phyloP scores from a whole-genome alignment of 23 tunicate genomes.

The Oikopleura dioica region DNA sequence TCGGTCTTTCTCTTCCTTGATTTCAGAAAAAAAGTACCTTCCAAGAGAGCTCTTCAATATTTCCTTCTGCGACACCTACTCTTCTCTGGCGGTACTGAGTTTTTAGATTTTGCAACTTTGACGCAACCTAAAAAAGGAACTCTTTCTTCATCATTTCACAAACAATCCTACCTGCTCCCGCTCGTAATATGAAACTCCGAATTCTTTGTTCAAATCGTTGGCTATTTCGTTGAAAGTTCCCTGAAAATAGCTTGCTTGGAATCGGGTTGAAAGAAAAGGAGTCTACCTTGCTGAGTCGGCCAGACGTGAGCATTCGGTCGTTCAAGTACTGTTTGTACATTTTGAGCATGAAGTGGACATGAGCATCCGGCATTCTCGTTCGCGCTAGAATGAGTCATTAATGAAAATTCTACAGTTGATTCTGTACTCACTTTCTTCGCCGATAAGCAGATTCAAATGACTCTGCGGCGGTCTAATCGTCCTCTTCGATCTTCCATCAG shows the following conservation, averaged over 20 bases:
- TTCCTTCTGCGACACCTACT: not conserved
- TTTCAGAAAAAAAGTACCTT: too few species aligned
- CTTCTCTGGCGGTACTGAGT: not conserved
- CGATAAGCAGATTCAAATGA: too few species aligned
- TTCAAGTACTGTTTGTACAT: not conserved
- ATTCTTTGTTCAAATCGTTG: not conserved
- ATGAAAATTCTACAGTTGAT: too few species aligned
- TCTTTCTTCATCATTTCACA: too few species aligned
- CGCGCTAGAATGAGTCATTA: slow-evolving; percentile 7
- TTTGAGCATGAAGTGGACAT: not conserved
- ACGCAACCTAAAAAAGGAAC: slow-evolving; percentile 9
- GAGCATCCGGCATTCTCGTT: slow-evolving; percentile 7
- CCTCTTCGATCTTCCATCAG: too few species aligned
- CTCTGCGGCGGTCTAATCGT: too few species aligned
- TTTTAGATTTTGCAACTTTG: slow-evolving; percentile 7
- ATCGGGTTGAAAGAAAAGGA: too few species aligned
- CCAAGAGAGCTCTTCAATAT: not conserved
- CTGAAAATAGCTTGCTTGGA: too few species aligned
- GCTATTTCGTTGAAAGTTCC: slow-evolving; percentile 12
- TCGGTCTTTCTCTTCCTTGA: too few species aligned
- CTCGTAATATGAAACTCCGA: not conserved
- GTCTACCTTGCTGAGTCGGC: not conserved
- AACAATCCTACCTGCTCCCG: slow-evolving; percentile 1
- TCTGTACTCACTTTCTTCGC: too few species aligned
- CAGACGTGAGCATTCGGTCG: not conserved